Evolutionary conservation across 1,140 invertebrate genomes (phyloP).

Genomic region (Leptoteleia sp.): DNA sequence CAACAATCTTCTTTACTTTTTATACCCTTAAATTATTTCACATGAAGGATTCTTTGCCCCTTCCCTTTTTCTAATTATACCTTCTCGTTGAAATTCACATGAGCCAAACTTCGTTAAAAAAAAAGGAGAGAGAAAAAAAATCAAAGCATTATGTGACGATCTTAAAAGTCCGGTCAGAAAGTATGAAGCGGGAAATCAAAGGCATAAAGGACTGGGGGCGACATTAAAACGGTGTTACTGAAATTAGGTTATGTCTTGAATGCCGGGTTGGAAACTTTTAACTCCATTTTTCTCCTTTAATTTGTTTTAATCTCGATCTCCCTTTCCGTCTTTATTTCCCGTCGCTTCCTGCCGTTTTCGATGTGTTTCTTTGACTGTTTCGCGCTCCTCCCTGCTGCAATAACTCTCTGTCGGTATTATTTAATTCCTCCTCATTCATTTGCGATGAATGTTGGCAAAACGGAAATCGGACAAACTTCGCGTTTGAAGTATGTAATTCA

Average conservation of each 20-base stretch:
- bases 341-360: background rate
- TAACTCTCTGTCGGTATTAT: conserved; percentile 26
- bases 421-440: conserved; percentile 14
- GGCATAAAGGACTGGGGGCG: background rate
- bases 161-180: background rate
- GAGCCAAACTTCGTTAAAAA: too few species aligned
- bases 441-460: conserved; percentile 3
- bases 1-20: too few species aligned
- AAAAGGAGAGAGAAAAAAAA: too few species aligned
- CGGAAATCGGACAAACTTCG: conserved; percentile 8
- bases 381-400: background rate
- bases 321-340: background rate
- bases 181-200: conserved; percentile 3
- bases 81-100: too few species aligned
- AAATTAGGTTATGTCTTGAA: conserved; percentile 25
- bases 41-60: too few species aligned
- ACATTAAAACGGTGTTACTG: conserved; percentile 8
- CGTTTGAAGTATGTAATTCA: conserved; percentile 6
- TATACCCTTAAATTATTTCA: too few species aligned
- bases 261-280: conserved; percentile 5
- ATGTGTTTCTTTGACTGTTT: conserved; percentile 18
- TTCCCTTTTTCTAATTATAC: too few species aligned
- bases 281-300: conserved; percentile 24
- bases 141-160: background rate
- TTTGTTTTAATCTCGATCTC: conserved; percentile 23